These are phyloP conservation scores for Metacarcinus magister DNA, from an alignment of 2,888 invertebrate species.

Conservation along the genomic window DNA sequence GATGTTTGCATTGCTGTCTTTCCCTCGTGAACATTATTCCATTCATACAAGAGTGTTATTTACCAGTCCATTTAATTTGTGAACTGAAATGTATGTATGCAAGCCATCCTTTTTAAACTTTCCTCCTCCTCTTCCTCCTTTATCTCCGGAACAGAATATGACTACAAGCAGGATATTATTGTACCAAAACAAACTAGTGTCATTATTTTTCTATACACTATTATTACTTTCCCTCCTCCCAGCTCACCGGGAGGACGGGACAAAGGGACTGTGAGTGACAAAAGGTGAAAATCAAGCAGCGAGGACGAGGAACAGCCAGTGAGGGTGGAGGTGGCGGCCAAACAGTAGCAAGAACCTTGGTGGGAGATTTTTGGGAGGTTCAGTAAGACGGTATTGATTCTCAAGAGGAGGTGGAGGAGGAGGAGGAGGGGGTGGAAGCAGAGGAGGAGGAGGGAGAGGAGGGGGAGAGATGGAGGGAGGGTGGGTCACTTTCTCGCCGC, in stretches of 20 bases:
- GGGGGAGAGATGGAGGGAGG: conserved; percentile 22
- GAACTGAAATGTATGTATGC: conserved; percentile 32
- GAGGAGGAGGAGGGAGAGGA: background rate
- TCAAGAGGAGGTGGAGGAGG: conserved; percentile 33
- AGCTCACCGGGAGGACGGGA: background rate
- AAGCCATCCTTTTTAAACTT: background rate
- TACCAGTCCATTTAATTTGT: conserved; percentile 49
- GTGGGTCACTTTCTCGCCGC: background rate
- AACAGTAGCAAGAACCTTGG: conserved; percentile 43
- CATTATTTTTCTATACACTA: background rate
- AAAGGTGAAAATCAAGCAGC: conserved; percentile 9
- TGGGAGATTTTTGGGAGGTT: conserved; percentile 47
- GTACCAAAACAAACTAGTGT: conserved; percentile 34
- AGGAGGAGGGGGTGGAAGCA: conserved; percentile 32
- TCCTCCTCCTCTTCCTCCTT: conserved; percentile 40
- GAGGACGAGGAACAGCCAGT: conserved; percentile 19
- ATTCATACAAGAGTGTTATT: conserved; percentile 21
- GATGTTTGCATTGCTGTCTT: background rate
- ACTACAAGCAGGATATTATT: conserved; percentile 46
- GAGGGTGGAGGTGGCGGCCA: conserved; percentile 37
- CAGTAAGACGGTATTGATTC: conserved; percentile 63
- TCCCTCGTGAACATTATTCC: conserved; percentile 32
- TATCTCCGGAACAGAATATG: conserved; percentile 32
- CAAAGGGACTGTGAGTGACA: conserved; percentile 43
- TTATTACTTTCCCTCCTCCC: conserved; percentile 47